Evolutionary conservation across 2,888 invertebrate genomes (phyloP), one percentile per base, ranked within the genome.

Genomic region (Cheilosia soror): DNA sequence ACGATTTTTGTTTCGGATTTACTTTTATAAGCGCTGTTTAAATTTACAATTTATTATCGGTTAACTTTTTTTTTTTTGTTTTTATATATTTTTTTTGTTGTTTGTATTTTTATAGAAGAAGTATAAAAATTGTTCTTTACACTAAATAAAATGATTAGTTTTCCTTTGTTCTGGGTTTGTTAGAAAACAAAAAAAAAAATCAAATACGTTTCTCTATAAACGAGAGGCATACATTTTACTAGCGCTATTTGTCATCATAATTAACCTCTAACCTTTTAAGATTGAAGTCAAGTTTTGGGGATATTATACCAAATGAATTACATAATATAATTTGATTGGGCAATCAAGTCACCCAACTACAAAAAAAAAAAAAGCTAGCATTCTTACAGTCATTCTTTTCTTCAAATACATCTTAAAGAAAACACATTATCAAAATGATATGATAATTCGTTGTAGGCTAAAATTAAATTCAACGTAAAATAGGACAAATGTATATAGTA

Each of bases 101-200:
- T 33, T 72, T 58, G 51, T 66, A 66, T 57, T 69, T 81, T 79
- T 68, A 80, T 84, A 84, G 79, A 83, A 77, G 73, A 85, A 81
- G 85, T 85, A 85, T 81, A 81, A 85, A 85, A 85, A 77, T 71
- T 42, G 6, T 76, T 69, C 80, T 85, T 85, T 81, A 85, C 85
- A 85, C 85, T 85, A 85, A 85, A 85, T 81, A 85, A 85, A 85
- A 85, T 85, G 85, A 85, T 85, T 85, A 85, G 85, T 76, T 85
- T 78, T 58, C 42, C 58, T 57, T 79, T 84, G 68, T 63, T 79
- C 5, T 63, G 66, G 77, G 71, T 47, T 55, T 58, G 20, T 58
- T 58, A 9, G 7, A 33, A 33, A 9, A 33, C 37, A 71, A 68
- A 68, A 79, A 79, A 72, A 72, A 66, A 42, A 31, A n/a, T n/a